Base-by-base conservation (phyloP, 2,888 invertebrate genomes). In the Teinopalpus imperialis region DNA sequence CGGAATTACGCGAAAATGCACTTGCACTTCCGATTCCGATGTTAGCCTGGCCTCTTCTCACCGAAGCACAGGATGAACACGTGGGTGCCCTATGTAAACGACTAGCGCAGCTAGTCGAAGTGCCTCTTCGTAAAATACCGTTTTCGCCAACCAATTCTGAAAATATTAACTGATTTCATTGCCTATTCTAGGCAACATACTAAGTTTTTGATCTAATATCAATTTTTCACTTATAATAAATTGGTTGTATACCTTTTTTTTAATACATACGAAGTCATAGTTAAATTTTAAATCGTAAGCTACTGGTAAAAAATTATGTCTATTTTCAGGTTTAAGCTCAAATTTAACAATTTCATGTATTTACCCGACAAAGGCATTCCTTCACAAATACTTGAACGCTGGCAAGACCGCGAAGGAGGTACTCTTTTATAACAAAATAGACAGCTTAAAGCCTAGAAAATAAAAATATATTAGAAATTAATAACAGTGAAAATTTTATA, bases 351-450 rank as follows among this genome's bases (percentile, higher is more conserved):
- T n/a, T n/a, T n/a, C n/a, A n/a, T n/a, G n/a, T n/a, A n/a, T n/a
- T 63, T 54, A 86, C 86, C 86, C 51, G 86, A 83, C 75, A 86
- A 81, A 4, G 79, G 83, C 20, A 86, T 53, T 20, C 81, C 83
- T 37, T 83, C 83, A 36, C 79, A 78, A 36, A 71, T 53, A 51
- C 85, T 86, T 7, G 81, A 81, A 1, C 83, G 70, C 36, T 75
- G 77, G 12, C 61, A 71, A 1, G 62, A 61, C 1, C 74, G 68
- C 0, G 75, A 66, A 1, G 73, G 67, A 0, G 65, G 65, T 8
- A 75, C 74, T 10, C 73, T 43, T 1, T 66, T 71, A 21, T 67
- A 57, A 6, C 75, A 68, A 9, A 80, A 56, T 8, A 86, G 44
- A 43, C 71, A 76, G 37, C 75, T 66, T 12, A 86, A 56, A 1